These are phyloP conservation scores for Caenorhabditis afra DNA, from an alignment of 2,888 invertebrate species.

Conservation along the genomic window DNA sequence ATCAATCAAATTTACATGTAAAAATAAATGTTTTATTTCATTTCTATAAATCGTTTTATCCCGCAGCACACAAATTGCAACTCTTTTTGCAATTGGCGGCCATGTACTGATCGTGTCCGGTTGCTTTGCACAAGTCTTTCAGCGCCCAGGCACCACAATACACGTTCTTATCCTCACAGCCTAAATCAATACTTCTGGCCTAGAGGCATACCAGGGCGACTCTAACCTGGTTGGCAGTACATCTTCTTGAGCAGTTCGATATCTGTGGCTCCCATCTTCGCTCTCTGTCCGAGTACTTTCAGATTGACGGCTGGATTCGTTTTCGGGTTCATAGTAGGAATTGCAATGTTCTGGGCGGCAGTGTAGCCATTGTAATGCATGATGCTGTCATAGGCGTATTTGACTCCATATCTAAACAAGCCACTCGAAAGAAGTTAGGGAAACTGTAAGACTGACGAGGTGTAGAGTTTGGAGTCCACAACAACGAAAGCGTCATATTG, in stretches of 20 bases:
- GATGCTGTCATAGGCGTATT: conserved; percentile 76
- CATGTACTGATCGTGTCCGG: conserved; percentile 73
- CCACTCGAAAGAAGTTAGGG: neutral
- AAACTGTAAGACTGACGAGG: conserved; percentile 60
- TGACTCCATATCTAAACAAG: conserved; percentile 71
- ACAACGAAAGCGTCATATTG: conserved; percentile 79
- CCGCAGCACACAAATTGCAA: conserved; percentile 70
- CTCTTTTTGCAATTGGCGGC: conserved; percentile 75
- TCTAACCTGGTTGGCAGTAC: conserved; percentile 73
- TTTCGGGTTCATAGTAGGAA: conserved; percentile 77
- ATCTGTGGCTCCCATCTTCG: conserved; percentile 70
- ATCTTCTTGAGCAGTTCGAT: conserved; percentile 76
- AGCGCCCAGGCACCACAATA: conserved; percentile 79
- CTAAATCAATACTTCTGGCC: conserved; percentile 22
- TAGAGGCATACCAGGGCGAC: neutral
- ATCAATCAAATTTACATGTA: neutral
- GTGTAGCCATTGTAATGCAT: conserved; percentile 79
- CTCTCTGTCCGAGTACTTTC: conserved; percentile 74
- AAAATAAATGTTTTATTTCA: conserved; percentile 1
- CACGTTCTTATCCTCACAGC: conserved; percentile 75
- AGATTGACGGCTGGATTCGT: conserved; percentile 64
- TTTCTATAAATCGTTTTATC: conserved; percentile 13
- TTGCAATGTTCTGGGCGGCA: conserved; percentile 68
- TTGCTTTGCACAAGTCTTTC: conserved; percentile 67
- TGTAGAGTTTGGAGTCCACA: conserved; percentile 75